phyloP scores from a whole-genome alignment of 2,113 vertebrate species.

The Galemys pyrenaicus region DNA sequence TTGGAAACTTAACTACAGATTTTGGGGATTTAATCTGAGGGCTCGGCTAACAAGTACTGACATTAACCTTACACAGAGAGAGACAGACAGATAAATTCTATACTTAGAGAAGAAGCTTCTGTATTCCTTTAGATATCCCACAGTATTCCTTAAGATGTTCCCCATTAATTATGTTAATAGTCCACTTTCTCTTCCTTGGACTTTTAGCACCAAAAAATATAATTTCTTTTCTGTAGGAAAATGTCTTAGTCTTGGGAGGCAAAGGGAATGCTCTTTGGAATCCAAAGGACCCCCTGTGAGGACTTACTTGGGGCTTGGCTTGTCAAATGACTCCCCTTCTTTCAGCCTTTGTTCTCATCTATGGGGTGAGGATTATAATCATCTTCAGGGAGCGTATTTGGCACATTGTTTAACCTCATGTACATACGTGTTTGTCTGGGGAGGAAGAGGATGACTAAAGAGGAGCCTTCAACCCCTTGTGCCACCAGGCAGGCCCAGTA shows the following conservation, averaged over 20 bases:
- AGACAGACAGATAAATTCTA: neutral
- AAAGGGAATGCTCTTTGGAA: neutral
- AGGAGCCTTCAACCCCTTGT: too few relatives aligned
- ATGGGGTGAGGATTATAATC: neutral
- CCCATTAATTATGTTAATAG: neutral
- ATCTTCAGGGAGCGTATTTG: neutral
- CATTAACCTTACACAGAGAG: neutral
- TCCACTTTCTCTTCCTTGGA: neutral
- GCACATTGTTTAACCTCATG: rapidly evolving
- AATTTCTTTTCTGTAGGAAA: neutral
- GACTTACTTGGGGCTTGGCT: neutral
- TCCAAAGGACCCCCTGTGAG: neutral
- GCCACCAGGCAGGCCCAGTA: too few relatives aligned
- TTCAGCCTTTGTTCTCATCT: neutral
- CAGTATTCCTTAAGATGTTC: neutral
- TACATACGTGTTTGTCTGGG: neutral
- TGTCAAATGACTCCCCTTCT: neutral
- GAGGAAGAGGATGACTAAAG: neutral
- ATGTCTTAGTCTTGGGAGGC: neutral
- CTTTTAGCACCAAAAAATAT: neutral
- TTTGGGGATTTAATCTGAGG: neutral
- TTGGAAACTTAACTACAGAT: neutral
- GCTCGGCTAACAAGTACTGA: neutral
- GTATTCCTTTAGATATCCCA: neutral
- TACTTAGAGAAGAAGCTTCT: neutral